Base-by-base conservation (phyloP, 2,888 invertebrate species). In the Ametastegia equiseti region DNA sequence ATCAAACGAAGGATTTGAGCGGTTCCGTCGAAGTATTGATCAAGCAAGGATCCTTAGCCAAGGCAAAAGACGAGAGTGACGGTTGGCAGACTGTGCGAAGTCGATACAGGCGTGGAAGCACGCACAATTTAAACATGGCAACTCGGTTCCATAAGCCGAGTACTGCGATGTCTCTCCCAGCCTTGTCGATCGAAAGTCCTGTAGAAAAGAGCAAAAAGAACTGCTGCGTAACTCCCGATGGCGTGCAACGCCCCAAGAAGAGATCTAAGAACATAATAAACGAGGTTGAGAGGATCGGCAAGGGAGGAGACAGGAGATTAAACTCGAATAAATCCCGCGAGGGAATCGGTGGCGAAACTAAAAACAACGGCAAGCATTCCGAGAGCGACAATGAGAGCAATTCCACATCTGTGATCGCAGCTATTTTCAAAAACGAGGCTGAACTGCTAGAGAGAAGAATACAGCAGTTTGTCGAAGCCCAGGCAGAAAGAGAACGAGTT, bases 81-180 rank as follows among this genome's bases (percentile, higher is more conserved):
- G 98, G 98, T 0, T 98, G 98, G 98, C 94, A 97, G 84, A 98
- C 97, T 0, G 98, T 98, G 0, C 96, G 97, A 87, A 95, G 96
- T 69, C 94, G 96, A 54, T 94, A 93, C 1, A 93, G 97, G 36
- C 93, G 95, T 73, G 94, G 94, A 0, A 95, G 95, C 88, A 94
- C 94, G 19, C 94, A 95, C 81, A 92, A 92, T 86, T 91, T 93
- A 0, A 93, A 93, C 84, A 92, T 93, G 86, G 93, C 95, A 0
- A 96, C 95, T 83, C 94, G 97, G 82, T 97, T 96, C 88, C 94
- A 96, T 87, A 96, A 96, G 89, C 97, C 97, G 0, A 96, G 96
- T 1, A 96, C 97, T 0, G 97, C 97, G 0, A 96, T 96, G 0
- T 97, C 97, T 84, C 90, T 97, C 78, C 97, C 97, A 0, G 96